Evolutionary conservation across 2,113 vertebrate species (phyloP).

Genomic region (Tragelaphus buxtoni): DNA sequence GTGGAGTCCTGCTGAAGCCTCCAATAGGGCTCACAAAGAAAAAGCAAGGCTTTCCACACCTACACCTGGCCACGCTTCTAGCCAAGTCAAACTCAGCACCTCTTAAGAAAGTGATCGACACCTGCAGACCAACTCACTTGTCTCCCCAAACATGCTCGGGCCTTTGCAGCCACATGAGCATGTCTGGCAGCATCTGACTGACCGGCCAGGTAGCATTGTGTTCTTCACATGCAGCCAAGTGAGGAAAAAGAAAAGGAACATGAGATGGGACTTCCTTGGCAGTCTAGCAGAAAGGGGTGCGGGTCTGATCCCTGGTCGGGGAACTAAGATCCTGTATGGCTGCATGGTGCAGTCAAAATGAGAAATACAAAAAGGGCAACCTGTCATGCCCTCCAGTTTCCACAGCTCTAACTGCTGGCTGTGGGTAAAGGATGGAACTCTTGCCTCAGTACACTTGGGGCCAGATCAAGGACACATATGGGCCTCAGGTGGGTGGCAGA

Average conservation of each 20-base stretch:
- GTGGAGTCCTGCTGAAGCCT: not conserved
- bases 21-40: not conserved
- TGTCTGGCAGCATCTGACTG: not conserved
- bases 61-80: not conserved
- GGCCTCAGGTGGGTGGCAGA: not conserved
- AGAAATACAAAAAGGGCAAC: not conserved
- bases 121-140: not conserved
- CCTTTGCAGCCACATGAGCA: not conserved
- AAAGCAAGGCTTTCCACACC: not conserved
- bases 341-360: not conserved
- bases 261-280: not conserved
- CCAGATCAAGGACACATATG: not conserved
- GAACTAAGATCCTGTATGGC: not conserved
- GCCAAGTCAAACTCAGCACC: not conserved
- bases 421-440: constrained; percentile 1
- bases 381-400: not conserved
- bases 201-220: not conserved
- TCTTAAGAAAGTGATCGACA: not conserved
- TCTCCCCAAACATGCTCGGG: not conserved
- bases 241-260: not conserved
- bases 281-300: not conserved
- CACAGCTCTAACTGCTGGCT: not conserved
- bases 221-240: not conserved
- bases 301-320: not conserved
- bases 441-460: not conserved